These are phyloP conservation scores for Atopsyche davidsoni DNA, from an alignment of 1,140 invertebrate species.

Conservation along the genomic window DNA sequence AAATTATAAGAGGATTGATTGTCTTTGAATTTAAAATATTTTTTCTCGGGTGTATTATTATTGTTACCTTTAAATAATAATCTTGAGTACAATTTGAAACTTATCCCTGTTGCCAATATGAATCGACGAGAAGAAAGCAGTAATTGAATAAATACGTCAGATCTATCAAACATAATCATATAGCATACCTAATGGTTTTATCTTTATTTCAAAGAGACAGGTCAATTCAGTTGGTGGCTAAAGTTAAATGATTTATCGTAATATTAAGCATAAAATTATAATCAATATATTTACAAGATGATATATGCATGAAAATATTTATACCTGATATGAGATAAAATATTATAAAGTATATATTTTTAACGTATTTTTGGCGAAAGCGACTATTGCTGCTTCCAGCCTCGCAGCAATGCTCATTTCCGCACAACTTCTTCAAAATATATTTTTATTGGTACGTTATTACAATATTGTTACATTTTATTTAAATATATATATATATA, in stretches of 20 bases:
- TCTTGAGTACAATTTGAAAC: slow-evolving; percentile 21
- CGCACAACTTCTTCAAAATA: slow-evolving; percentile 19
- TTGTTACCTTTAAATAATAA: too few relatives aligned
- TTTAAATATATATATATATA: slow-evolving; percentile 3
- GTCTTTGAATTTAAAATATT: too few relatives aligned
- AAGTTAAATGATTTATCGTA: slow-evolving; percentile 23
- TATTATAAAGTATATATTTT: slow-evolving; percentile 27
- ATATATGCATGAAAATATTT: slow-evolving; percentile 29
- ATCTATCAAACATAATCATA: too few relatives aligned
- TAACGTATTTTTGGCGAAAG: slow-evolving; percentile 25
- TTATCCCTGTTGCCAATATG: slow-evolving; percentile 17
- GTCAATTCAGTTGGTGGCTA: slow-evolving; percentile 26
- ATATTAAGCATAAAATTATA: slow-evolving; percentile 23
- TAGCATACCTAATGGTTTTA: not conserved
- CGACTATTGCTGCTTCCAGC: slow-evolving; percentile 26
- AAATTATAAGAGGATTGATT: too few relatives aligned
- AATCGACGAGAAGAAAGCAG: too few relatives aligned
- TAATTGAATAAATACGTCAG: too few relatives aligned
- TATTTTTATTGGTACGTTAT: slow-evolving; percentile 23
- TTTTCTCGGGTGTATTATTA: too few relatives aligned
- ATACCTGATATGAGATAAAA: slow-evolving; percentile 23
- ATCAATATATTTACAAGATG: slow-evolving; percentile 25
- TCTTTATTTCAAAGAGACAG: slow-evolving; percentile 4
- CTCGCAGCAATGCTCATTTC: slow-evolving; percentile 25
- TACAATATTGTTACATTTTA: slow-evolving; percentile 2